Evolutionary conservation across 2,113 vertebrate species (phyloP), one percentile per base, ranked within the genome.

Genomic region (Alexandromys fortis): DNA sequence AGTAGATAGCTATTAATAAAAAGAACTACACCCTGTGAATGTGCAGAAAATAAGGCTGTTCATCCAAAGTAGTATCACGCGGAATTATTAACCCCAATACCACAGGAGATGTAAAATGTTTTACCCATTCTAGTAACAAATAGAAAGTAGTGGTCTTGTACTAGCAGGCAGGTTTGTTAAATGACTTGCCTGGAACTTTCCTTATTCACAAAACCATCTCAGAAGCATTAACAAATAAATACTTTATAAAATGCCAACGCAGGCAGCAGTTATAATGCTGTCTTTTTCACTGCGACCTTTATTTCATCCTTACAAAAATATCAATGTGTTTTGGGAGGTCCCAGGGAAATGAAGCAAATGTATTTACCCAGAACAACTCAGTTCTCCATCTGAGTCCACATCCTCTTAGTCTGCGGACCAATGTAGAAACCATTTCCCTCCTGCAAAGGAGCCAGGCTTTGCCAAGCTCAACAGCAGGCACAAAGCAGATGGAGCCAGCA

Each of bases 381-480:
- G 72, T 87, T 85, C 79, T 86, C 93, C 78, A 87, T 96, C 91
- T 86, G 79, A 88, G 38, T 88, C 81, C 79, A 96, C 67, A 90
- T 96, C 79, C 83, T 90, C 82, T 90, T 63, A 77, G 88, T 92
- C 76, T 96, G 35, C n/a, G 65, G 89, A 97, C 93, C 79, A 96
- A 90, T 26, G 47, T 55, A 86, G 90, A 97, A 93, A 94, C 7
- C 33, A 85, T 73, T 97, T 96, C 86, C 93, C 96, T 96, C 96
- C 96, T 95, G 88, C 91, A 97, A 97, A 76, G 96, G n/a, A 93
- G 63, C 17, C 38, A 87, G 38, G 5, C 5, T 73, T 77, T 96
- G 96, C 97, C 97, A 97, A 97, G 24, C 14, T 68, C 97, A 97
- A 98, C 67, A 96, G 70, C 52, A 77, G 26, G 30, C 91, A 94